Percentiles rank a stretch among this genome's conserved stretches.
Conservation (phyloP, 2,797 vertebrate genomes). For the Nothura maculosa region DNA sequence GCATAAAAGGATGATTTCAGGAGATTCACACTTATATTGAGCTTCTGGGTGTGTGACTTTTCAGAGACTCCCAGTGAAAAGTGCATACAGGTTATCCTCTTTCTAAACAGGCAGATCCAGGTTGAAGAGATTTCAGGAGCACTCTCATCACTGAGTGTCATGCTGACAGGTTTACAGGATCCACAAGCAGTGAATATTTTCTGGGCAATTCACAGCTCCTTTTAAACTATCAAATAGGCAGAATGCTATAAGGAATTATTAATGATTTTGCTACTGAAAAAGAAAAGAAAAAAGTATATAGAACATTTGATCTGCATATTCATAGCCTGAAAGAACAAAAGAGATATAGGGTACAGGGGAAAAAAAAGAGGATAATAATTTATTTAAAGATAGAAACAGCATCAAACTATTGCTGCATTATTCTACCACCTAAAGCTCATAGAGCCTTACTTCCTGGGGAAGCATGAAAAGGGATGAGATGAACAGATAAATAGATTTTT, state of each 20-base stretch:
- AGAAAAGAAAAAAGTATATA: neutral
- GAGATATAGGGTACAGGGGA: fast-evolving
- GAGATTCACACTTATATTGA: neutral
- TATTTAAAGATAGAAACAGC: neutral
- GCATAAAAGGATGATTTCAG: neutral
- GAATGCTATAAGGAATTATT: neutral
- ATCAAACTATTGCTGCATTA: neutral
- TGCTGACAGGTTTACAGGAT: neutral
- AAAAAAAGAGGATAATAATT: neutral
- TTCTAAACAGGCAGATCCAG: neutral
- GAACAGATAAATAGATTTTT: neutral
- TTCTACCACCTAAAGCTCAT: neutral
- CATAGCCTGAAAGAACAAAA: neutral
- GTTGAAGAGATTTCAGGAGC: neutral
- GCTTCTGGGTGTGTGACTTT: neutral
- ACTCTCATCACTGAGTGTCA: fast-evolving
- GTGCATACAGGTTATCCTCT: neutral
- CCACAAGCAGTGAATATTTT: fast-evolving
- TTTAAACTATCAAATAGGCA: neutral
- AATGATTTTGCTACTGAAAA: neutral
- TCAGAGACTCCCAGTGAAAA: neutral
- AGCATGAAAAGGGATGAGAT: neutral
- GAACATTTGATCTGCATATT: neutral
- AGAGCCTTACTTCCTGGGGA: neutral
- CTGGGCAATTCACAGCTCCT: neutral